phyloP scores from a whole-genome alignment of 2,888 invertebrate genomes.

The Morpho achilles region DNA sequence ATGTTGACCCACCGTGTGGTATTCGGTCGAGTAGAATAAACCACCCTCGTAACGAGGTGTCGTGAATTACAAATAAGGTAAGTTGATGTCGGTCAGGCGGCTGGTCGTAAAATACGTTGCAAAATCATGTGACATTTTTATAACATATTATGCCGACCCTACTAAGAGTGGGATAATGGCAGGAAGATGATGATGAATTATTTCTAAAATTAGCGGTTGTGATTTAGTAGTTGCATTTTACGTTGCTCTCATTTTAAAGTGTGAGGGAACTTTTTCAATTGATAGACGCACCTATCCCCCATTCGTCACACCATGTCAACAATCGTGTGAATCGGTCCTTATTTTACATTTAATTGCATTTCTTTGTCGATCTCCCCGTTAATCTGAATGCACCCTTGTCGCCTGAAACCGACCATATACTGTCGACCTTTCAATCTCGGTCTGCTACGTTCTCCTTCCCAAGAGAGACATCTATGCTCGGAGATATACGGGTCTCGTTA shows the following conservation, averaged over 20 bases:
- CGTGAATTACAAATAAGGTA: too few species aligned
- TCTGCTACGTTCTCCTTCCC: slow-evolving; percentile 6
- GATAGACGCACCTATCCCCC: slow-evolving; percentile 50
- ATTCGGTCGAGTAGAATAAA: too few species aligned
- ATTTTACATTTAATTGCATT: slow-evolving; percentile 80
- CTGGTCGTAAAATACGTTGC: too few species aligned
- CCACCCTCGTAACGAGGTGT: too few species aligned
- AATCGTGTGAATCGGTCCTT: slow-evolving; percentile 72
- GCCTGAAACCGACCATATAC: slow-evolving; percentile 37
- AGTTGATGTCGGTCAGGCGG: too few species aligned
- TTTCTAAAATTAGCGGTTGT: not conserved
- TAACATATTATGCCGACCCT: too few species aligned
- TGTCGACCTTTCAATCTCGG: slow-evolving; percentile 33
- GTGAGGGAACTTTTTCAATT: slow-evolving; percentile 32
- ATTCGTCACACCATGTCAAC: slow-evolving; percentile 73
- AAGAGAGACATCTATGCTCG: slow-evolving; percentile 6
- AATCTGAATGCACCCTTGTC: slow-evolving; percentile 75
- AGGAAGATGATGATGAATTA: too few species aligned
- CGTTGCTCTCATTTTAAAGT: slow-evolving; percentile 14
- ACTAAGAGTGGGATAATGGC: too few species aligned
- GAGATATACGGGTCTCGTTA: slow-evolving; percentile 32
- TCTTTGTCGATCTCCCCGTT: slow-evolving; percentile 74
- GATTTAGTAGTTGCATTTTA: slow-evolving; percentile 11
- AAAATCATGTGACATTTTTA: too few species aligned
- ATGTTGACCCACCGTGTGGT: too few species aligned